A percentile compares a stretch with the other conserved stretches of the same genome.
Evolutionary conservation across 2,797 vertebrate genomes (phyloP).

Genomic region (Amblyopsis hoosieri): DNA sequence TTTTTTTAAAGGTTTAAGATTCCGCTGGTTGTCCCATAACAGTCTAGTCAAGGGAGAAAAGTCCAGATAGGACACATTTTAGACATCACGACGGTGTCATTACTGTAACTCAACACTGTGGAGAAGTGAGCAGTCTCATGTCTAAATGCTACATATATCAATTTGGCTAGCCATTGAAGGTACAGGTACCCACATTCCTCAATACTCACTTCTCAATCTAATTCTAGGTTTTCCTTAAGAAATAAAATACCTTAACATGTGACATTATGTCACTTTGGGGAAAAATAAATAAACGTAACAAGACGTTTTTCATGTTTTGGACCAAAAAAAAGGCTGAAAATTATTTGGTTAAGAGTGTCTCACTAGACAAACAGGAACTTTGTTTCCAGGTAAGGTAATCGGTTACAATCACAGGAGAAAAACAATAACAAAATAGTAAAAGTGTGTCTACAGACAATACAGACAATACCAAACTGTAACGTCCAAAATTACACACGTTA

Average conservation of each 20-base stretch:
- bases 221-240: slow-evolving; percentile 11
- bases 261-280: slow-evolving; percentile 17
- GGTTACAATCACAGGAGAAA: slow-evolving; percentile 29
- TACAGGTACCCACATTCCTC: neutral
- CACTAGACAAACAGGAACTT: slow-evolving; percentile 23
- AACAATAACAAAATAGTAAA: slow-evolving; percentile 37
- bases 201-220: neutral
- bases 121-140: slow-evolving; percentile 33
- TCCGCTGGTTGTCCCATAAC: slow-evolving; percentile 53
- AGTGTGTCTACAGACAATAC: slow-evolving; percentile 32
- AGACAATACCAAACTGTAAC: slow-evolving; percentile 18
- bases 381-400: slow-evolving; percentile 24
- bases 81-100: too few relatives aligned
- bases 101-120: too few relatives aligned
- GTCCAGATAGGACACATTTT: slow-evolving; percentile 42
- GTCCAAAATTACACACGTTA: slow-evolving; percentile 29
- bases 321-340: neutral
- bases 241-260: slow-evolving; percentile 19
- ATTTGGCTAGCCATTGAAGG: slow-evolving; percentile 15
- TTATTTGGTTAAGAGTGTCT: slow-evolving; percentile 44
- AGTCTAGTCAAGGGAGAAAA: slow-evolving; percentile 55
- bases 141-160: slow-evolving; percentile 68
- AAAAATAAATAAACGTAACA: slow-evolving; percentile 26
- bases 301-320: neutral
- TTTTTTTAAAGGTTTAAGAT: slow-evolving; percentile 52